These are phyloP conservation scores for Trichoplax adhaerens DNA, from an alignment of 37 sponge, comb jelly and placozoan genomes.

Conservation along the genomic window DNA sequence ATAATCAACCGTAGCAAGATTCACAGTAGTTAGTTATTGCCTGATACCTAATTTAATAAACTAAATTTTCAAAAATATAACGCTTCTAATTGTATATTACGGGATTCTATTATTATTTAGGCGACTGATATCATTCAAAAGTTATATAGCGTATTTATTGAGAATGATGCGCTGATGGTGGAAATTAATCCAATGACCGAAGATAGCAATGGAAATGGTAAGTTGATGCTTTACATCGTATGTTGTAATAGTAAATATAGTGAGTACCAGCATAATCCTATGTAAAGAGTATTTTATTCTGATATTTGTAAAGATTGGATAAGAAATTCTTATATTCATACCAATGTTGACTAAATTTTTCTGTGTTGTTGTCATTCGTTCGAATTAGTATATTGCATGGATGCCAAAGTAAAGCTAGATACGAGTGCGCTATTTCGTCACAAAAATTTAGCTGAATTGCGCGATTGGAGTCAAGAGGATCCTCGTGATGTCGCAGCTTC, in stretches of 20 bases:
- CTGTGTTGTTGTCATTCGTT: neutral
- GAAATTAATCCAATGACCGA: slow-evolving; percentile 87
- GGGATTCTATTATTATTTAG: slow-evolving; percentile 9
- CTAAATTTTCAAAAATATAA: no score
- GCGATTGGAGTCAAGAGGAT: slow-evolving; percentile 91
- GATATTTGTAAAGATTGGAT: no score
- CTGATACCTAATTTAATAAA: no score
- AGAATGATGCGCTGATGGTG: slow-evolving; percentile 62
- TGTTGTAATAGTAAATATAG: no score
- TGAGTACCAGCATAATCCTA: no score
- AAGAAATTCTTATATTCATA: neutral
- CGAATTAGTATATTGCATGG: slow-evolving; percentile 79
- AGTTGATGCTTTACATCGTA: neutral
- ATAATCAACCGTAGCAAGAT: no score
- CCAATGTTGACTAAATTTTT: neutral
- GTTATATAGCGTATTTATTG: slow-evolving; percentile 59
- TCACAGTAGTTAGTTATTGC: no score
- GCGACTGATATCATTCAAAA: slow-evolving; percentile 63
- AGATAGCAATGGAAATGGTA: slow-evolving; percentile 40
- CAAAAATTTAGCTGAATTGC: slow-evolving; percentile 33
- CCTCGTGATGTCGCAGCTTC: slow-evolving; percentile 71
- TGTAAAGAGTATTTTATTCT: no score
- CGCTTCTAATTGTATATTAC: neutral
- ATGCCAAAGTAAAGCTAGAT: slow-evolving; percentile 90
- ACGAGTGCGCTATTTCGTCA: slow-evolving; percentile 81